A percentile compares a stretch with the other conserved stretches of the same genome.
Conservation (phyloP, 2,113 vertebrate genomes). For the Myodes glareolus region DNA sequence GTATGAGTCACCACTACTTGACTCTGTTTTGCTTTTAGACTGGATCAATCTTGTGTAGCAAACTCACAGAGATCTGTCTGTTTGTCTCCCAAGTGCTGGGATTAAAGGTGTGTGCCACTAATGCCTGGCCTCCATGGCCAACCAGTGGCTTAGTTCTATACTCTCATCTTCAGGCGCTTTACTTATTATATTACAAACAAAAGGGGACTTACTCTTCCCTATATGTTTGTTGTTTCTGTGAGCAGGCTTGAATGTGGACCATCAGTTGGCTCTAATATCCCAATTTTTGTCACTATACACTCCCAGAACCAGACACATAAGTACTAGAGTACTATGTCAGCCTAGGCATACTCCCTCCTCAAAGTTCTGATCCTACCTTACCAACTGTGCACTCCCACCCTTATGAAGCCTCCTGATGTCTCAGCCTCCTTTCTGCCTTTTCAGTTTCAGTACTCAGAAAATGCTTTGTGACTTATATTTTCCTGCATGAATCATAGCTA, state of each 20-base stretch:
- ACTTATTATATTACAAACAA: too few relatives aligned
- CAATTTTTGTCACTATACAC: neutral
- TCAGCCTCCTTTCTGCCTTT: neutral
- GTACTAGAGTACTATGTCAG: neutral
- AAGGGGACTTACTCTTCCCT: neutral
- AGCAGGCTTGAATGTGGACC: neutral
- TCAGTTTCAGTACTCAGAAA: neutral
- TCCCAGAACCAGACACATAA: neutral
- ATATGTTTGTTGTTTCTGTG: neutral
- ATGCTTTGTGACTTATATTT: slow-evolving; percentile 20
- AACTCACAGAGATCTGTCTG: too few relatives aligned
- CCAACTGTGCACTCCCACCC: neutral
- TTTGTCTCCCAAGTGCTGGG: too few relatives aligned
- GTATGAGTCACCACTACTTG: too few relatives aligned
- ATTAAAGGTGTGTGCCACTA: too few relatives aligned
- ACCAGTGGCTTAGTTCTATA: too few relatives aligned
- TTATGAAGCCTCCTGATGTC: neutral
- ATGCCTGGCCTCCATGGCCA: too few relatives aligned
- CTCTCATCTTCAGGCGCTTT: too few relatives aligned
- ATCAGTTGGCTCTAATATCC: neutral
- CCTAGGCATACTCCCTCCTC: neutral
- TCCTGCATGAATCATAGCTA: neutral
- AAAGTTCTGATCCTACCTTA: neutral
- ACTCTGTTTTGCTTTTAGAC: too few relatives aligned
- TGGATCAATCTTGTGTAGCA: too few relatives aligned